Percentiles rank a stretch among this genome's conserved stretches.
Evolutionary conservation across 2,797 vertebrate species (phyloP).

Genomic region (Sparidentex hasta): DNA sequence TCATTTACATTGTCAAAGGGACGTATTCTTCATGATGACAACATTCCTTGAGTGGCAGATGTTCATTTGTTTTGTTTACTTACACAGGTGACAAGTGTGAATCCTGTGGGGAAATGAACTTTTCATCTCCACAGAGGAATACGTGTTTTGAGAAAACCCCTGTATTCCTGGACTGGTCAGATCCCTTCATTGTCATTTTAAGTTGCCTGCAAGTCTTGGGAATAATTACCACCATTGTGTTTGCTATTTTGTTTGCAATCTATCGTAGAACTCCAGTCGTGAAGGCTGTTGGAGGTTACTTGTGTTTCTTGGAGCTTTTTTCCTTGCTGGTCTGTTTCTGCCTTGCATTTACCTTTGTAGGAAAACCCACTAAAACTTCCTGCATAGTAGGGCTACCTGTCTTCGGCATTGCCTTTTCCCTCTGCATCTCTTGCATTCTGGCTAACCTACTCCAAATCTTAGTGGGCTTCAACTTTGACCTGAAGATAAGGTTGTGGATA

Average conservation of each 20-base stretch:
- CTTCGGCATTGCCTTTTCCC: conserved; percentile 70
- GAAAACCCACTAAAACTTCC: conserved; percentile 34
- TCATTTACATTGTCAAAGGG: not conserved
- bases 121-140: conserved; percentile 26
- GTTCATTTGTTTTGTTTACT: conserved; percentile 11
- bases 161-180: conserved; percentile 50
- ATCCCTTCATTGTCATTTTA: conserved; percentile 65
- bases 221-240: conserved; percentile 49
- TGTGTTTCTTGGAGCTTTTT: conserved; percentile 75
- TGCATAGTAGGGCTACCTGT: conserved; percentile 68
- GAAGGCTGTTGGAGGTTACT: conserved; percentile 78
- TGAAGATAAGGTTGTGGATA: conserved; percentile 14
- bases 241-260: conserved; percentile 61
- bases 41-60: not conserved
- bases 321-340: conserved; percentile 73
- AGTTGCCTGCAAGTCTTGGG: conserved; percentile 33
- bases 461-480: conserved; percentile 74
- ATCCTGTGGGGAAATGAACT: rapidly evolving
- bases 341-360: conserved; percentile 51
- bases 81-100: conserved; percentile 39
- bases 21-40: not conserved
- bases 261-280: conserved; percentile 73
- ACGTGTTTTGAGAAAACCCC: conserved; percentile 26
- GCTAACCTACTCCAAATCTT: conserved; percentile 80
- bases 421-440: conserved; percentile 80